Evolutionary conservation across 2,888 invertebrate species (phyloP), one percentile per base, ranked within the genome.

Genomic region (Ptilodon capucinus): DNA sequence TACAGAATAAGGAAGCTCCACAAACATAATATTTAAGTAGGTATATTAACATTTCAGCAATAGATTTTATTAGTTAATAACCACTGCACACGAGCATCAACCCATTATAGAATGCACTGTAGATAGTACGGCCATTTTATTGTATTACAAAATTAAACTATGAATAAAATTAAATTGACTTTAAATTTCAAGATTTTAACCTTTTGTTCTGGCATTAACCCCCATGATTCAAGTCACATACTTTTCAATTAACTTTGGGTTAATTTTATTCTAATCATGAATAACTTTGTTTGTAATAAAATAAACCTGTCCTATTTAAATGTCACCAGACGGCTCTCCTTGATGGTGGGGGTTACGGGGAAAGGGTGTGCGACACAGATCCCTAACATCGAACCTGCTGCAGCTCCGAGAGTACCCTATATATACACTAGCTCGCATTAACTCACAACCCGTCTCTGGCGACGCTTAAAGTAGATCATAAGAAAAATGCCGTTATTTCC

Each of bases 391-490:
- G 55, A 49, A 50, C 72, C 74, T 56, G 71, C 79, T 77, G 81
- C 83, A 80, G 77, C 76, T 76, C 68, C 76, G 71, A 64, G 51
- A 35, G 43, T 50, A 44, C 46, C 50, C 49, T 64, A 62, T n/a
- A n/a, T n/a, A n/a, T n/a, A n/a, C 62, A 54, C 68, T 71, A 76
- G 54, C 55, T 60, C 68, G 68, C 61, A 54, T 61, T 64, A 73
- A 73, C 65, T 84, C 84, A 84, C 84, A 84, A 84, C 84, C 82
- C 76, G 71, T 66, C 71, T 58, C 69, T 44, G 43, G 53, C 63
- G 68, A 77, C 74, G 70, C 80, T 79, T 84, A 82, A 68, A 72
- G 63, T 83, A 81, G 70, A 71, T 86, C 86, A 87, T 87, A 86
- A 86, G 85, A 86, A 84, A 79, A 73, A 74, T 81, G 73, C 76